These are phyloP conservation scores for Callosobruchus maculatus DNA, from an alignment of 2,888 invertebrate genomes.

Conservation along the genomic window DNA sequence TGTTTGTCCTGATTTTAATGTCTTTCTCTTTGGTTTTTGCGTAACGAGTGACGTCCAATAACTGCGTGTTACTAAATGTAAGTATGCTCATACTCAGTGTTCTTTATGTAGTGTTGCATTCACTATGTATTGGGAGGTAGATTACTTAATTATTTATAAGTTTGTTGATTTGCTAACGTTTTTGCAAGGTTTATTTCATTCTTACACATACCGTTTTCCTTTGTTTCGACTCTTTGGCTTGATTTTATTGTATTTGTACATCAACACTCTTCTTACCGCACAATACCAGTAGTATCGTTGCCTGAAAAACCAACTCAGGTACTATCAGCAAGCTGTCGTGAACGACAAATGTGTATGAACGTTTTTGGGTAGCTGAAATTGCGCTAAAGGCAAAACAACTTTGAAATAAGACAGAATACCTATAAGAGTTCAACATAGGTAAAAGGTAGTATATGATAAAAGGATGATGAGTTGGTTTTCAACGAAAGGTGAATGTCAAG, in stretches of 20 bases:
- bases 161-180: not conserved
- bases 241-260: not conserved
- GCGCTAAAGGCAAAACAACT: too few species aligned
- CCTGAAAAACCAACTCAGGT: too few species aligned
- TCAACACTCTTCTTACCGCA: not conserved
- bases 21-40: constrained; percentile 54
- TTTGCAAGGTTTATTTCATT: not conserved
- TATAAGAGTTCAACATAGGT: too few species aligned
- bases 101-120: constrained; percentile 25
- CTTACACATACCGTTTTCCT: not conserved
- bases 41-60: constrained; percentile 51
- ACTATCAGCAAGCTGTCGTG: too few species aligned
- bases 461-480: too few species aligned
- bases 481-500: too few species aligned
- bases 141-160: not conserved
- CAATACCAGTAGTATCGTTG: too few species aligned
- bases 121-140: constrained; percentile 17
- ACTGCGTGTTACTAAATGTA: constrained; percentile 48
- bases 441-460: too few species aligned
- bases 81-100: constrained; percentile 43
- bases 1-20: constrained; percentile 32
- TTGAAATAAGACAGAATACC: too few species aligned
- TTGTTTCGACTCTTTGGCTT: constrained; percentile 1
- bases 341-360: too few species aligned
- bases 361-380: too few species aligned